Evolutionary conservation across 53 echinoderm and acorn worm genomes (phyloP), one percentile per base, ranked within the genome.

Genomic region (Hippasteria phrygiana): DNA sequence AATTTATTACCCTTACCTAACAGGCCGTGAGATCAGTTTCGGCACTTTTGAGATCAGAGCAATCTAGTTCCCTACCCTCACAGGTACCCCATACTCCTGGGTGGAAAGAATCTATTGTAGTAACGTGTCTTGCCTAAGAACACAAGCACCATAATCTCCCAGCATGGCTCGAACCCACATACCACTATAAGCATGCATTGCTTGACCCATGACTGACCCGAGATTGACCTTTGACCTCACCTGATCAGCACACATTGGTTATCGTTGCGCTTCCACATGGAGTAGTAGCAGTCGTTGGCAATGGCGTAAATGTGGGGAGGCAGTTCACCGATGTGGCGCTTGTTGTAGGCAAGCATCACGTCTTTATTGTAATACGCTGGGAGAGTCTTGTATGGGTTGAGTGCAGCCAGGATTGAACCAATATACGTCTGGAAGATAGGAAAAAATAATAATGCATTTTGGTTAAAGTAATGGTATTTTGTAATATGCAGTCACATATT

Each of bases 231-330:
- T 59, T 59, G 22, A 2, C 22, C 88, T 82, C 43, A 98, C 99
- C 99, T 98, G 79, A 98, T 98, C 35, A 98, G 91, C 36, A 98
- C 99, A 93, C 96, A 96, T 66, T 98, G 99, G 73, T 96, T 94
- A 41, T 96, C 96, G 43, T 92, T 92, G 42, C 93, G 89, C 80
- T 95, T 95, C 95, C 99, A 98, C 95, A 96, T 96, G 71, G 95
- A 93, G 79, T 95, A 96, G 76, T 95, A 95, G 83, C 91, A 89
- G 74, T 95, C 95, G 31, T 98, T 96, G 46, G 95, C 97, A 31
- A 98, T 98, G 64, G 99, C 96, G 43, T 91, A 96, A 78, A 98
- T 98, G 91, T 98, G 99, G 31, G 99, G 99, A 1, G 99, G 95
- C 39, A 90, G 53, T 35, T 98, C 99, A 0, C 99, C 99, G 9